Evolutionary conservation across 2,888 invertebrate species (phyloP), one percentile per base, ranked within the genome.

Genomic region (Scaptomyza polygonia): DNA sequence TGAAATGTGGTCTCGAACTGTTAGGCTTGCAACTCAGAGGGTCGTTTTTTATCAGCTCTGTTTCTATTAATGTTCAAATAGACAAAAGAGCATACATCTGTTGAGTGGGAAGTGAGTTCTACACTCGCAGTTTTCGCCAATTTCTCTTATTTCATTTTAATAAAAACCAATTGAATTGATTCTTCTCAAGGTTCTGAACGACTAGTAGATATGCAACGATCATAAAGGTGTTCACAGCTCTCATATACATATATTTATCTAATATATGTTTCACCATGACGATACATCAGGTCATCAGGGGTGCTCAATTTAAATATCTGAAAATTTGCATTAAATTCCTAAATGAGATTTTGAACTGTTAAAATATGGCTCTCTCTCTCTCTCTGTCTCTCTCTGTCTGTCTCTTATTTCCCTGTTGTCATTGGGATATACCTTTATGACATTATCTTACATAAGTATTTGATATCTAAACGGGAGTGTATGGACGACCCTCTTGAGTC

Each of bases 111-210:
- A 57, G 32, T 55, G 45, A 7, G 8, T 57, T 45, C 18, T 39
- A 18, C 51, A 40, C 68, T 69, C 69, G 25, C 57, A 29, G 25
- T 18, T 16, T 34, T 52, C 43, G 5, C 14, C 30, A 39, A 52
- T 42, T 67, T 64, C 72, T 77, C 64, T 72, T 64, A 54, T 54
- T 58, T 48, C 11, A 43, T 61, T 53, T 75, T 84, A 73, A 85
- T 85, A 81, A 77, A 86, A 66, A 68, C 70, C 75, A 85, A 85
- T 85, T 84, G 73, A 72, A 84, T 84, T 77, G 86, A 85, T 85
- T 84, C 73, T 73, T 48, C 69, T 77, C 86, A 86, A 85, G 86
- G 86, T 73, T 67, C 42, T 40, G 39, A 45, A 72, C 72, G 71
- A 75, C 70, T 56, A 53, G 36, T 34, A 49, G 25, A 72, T 81